Percentiles rank a stretch among this genome's conserved stretches.
phyloP scores from a whole-genome alignment of 2,797 vertebrate genomes.

The Cyprinella venusta region DNA sequence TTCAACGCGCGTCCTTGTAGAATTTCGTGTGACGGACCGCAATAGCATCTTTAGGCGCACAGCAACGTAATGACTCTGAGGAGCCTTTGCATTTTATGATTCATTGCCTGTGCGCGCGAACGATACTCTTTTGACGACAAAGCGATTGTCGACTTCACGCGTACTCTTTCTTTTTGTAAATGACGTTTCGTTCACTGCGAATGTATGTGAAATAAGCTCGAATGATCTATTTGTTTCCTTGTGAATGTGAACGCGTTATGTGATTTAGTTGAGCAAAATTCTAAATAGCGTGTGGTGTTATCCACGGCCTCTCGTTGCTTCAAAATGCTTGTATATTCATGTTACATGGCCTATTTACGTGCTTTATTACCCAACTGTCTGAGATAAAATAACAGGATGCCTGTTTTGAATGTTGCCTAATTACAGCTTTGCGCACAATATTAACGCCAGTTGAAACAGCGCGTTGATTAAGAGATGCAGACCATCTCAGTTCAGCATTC shows the following conservation, averaged over 20 bases:
- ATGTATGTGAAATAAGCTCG: background rate
- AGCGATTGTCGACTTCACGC: background rate
- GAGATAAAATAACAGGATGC: constrained; percentile 9
- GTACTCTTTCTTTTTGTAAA: background rate
- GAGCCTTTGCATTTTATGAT: constrained; percentile 37
- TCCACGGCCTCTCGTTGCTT: constrained; percentile 21
- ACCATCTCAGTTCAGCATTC: constrained; percentile 26
- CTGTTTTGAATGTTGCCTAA: background rate
- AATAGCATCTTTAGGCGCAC: constrained; percentile 34
- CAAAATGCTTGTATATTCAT: background rate
- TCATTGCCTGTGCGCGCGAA: background rate
- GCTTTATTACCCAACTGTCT: constrained; percentile 15
- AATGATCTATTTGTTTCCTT: constrained; percentile 1
- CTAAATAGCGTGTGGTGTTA: background rate
- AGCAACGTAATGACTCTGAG: constrained; percentile 31
- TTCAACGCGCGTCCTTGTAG: constrained; percentile 52
- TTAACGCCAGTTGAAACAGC: background rate
- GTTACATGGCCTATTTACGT: constrained; percentile 5
- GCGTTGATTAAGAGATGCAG: constrained; percentile 7
- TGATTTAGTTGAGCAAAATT: background rate
- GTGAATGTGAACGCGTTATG: background rate
- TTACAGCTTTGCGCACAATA: constrained; percentile 10
- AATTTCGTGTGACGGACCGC: constrained; percentile 50
- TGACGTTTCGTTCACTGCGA: background rate
- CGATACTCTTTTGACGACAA: background rate